Evolutionary conservation across 2,797 vertebrate species (phyloP), one percentile per base, ranked within the genome.

Genomic region (Sylvia borin): DNA sequence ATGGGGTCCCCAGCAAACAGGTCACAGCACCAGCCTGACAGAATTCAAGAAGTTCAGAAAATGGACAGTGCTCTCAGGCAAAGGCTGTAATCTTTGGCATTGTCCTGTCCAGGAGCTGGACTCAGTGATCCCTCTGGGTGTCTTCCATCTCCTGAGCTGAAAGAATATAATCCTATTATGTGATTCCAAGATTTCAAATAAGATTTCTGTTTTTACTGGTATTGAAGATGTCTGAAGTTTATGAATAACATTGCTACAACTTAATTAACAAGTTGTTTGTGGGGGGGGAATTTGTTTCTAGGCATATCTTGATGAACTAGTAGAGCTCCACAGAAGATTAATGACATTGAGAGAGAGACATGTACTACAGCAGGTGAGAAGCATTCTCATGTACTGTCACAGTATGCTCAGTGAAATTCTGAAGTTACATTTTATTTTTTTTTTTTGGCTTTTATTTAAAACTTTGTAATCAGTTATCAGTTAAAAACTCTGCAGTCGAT

Each of bases 261-360:
- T 68, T 91, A 62, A 90, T 93, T 97, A 95, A 96, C 90, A 88
- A 95, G 50, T 57, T 95, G 22, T 92, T 86, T 93, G 16, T 87
- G 48, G 61, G 80, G 88, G 88, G 45, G 54, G 78, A 45, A 54
- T 89, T 97, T 97, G 7, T 97, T 98, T 97, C 65, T 95, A 99
- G 99, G 99, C 98, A 6, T 99, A 99, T 97, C 98, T 99, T 83
- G 99, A 99, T 87, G 99, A 99, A 97, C 98, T 99, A 97, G 99
- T 99, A 97, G 99, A 99, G 82, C 99, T 99, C 77, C 99, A 99
- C 98, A 99, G 99, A 98, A 98, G 99, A 96, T 98, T 99, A 97
- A 99, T 99, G 99, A 98, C 99, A 27, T 91, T 99, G 96, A 97
- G 98, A 95, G 98, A 99, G 97, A 98, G 98, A 97, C 98, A 98